Percentiles rank a stretch among this genome's conserved stretches.
phyloP scores from a whole-genome alignment of 2,888 invertebrate genomes.

The Taphrorychus bicolor region DNA sequence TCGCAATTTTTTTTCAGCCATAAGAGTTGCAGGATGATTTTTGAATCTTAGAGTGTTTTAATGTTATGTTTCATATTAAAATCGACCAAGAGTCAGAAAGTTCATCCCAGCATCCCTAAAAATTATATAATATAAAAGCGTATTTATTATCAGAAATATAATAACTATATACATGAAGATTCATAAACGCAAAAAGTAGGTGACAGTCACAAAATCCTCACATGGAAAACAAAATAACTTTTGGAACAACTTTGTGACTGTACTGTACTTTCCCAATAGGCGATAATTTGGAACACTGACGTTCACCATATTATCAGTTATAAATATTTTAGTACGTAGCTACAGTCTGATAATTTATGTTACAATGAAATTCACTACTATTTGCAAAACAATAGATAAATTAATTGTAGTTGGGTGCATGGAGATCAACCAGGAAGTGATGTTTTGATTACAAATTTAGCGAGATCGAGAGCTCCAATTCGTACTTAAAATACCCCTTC shows the following conservation, averaged over 20 bases:
- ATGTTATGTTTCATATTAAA: too few relatives aligned
- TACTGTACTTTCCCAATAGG: neutral
- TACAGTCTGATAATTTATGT: neutral
- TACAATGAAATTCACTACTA: neutral
- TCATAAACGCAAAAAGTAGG: constrained; percentile 6
- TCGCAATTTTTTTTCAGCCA: neutral
- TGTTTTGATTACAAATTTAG: neutral
- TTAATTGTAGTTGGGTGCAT: neutral
- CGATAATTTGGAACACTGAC: constrained; percentile 17
- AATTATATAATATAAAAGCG: constrained; percentile 27
- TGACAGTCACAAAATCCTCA: constrained; percentile 5
- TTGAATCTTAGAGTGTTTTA: neutral
- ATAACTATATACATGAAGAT: constrained; percentile 20
- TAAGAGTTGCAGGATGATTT: neutral
- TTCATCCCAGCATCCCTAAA: neutral
- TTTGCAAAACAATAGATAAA: neutral
- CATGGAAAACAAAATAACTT: neutral
- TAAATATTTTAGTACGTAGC: neutral
- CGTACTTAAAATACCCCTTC: neutral
- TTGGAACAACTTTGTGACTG: constrained; percentile 1
- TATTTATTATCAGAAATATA: constrained; percentile 30
- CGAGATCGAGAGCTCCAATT: neutral
- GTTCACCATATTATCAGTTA: too few relatives aligned
- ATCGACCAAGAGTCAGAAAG: too few relatives aligned
- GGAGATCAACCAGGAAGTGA: neutral